Evolutionary conservation across 2,888 invertebrate species (phyloP).

Genomic region (Xanthorhoe designata): DNA sequence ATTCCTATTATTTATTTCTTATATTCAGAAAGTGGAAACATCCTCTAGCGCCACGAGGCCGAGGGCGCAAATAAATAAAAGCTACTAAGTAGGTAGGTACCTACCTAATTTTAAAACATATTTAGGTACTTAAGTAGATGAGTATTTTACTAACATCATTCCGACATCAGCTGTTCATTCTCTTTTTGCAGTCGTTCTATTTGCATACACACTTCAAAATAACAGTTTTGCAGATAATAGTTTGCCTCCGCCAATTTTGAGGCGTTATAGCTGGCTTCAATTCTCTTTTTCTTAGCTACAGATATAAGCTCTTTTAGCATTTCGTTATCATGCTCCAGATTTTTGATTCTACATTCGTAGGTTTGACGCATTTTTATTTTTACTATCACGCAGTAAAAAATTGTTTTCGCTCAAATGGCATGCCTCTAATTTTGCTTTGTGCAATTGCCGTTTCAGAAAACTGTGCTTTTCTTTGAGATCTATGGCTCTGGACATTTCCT

Average conservation of each 20-base stretch:
- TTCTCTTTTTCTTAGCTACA: conserved; percentile 57
- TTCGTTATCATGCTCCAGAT: conserved; percentile 59
- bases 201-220: conserved; percentile 56
- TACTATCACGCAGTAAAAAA: conserved; percentile 26
- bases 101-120: too few species aligned
- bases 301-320: conserved; percentile 56
- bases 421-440: conserved; percentile 55
- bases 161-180: neutral
- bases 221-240: conserved; percentile 61
- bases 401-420: conserved; percentile 50
- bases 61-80: too few species aligned
- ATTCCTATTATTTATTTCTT: too few species aligned
- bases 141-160: neutral
- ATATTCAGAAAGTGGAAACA: too few species aligned
- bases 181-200: conserved; percentile 48
- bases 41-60: too few species aligned
- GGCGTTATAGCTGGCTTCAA: conserved; percentile 64
- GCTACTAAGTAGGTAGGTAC: too few species aligned
- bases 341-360: conserved; percentile 47
- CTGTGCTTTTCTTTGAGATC: conserved; percentile 65
- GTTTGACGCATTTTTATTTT: conserved; percentile 39
- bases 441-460: conserved; percentile 53
- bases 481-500: conserved; percentile 77
- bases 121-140: too few species aligned
- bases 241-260: conserved; percentile 65